phyloP scores from a whole-genome alignment of 2,113 vertebrate species.

The Podocnemis expansa region DNA sequence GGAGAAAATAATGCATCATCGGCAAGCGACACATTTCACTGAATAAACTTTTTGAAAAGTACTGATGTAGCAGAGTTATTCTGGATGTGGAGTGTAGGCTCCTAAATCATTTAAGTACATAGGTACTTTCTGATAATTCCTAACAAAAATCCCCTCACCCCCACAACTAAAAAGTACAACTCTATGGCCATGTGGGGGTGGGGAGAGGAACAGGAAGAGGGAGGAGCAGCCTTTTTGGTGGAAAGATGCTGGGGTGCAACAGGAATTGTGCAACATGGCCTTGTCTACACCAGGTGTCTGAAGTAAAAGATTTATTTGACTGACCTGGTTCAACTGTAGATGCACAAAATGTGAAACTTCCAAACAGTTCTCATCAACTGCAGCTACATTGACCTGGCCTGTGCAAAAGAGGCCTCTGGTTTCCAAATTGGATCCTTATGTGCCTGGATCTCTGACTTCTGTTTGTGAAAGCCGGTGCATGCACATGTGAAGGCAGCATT shows the following conservation, averaged over 20 bases:
- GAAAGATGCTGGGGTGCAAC: neutral
- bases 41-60: neutral
- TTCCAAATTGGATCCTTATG: neutral
- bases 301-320: neutral
- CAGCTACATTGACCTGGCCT: fast-evolving
- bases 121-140: neutral
- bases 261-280: neutral
- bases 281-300: neutral
- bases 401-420: neutral
- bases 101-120: neutral
- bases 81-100: neutral
- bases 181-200: neutral
- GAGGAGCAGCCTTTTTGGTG: neutral
- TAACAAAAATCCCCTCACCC: too few species aligned
- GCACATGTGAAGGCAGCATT: neutral
- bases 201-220: too few species aligned
- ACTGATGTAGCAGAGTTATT: neutral
- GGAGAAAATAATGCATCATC: neutral
- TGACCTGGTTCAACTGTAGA: fast-evolving
- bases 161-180: neutral
- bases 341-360: neutral
- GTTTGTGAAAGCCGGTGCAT: neutral
- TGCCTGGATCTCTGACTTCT: neutral
- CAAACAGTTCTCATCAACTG: neutral
- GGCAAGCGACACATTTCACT: neutral